These are phyloP conservation scores for Ochropleura leucogaster DNA, from an alignment of 2,888 invertebrate genomes.

Conservation along the genomic window DNA sequence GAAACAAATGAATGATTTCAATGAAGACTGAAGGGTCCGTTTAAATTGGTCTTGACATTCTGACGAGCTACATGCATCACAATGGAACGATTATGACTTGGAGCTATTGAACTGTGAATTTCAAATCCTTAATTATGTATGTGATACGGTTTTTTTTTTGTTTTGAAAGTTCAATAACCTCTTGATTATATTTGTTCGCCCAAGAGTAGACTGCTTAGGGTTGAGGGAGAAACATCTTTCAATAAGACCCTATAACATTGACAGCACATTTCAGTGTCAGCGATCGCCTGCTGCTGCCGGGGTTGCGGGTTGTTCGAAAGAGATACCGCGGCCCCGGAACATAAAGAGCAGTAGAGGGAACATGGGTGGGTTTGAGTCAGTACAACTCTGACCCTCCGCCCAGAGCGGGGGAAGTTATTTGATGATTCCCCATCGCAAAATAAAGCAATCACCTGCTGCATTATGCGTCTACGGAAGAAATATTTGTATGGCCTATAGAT, in stretches of 20 bases:
- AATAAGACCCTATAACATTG: background rate
- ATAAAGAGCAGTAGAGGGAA: too few relatives aligned
- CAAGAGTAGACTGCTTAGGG: background rate
- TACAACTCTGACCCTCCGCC: too few relatives aligned
- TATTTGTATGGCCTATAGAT: too few relatives aligned
- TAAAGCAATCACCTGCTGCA: too few relatives aligned
- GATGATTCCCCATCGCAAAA: too few relatives aligned
- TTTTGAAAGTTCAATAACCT: slow-evolving; percentile 19
- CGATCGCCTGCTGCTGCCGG: too few relatives aligned
- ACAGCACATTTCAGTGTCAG: too few relatives aligned
- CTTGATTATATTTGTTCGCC: background rate
- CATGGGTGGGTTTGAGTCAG: too few relatives aligned
- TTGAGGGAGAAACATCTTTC: background rate
- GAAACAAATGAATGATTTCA: slow-evolving; percentile 55
- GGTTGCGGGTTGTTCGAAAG: too few relatives aligned
- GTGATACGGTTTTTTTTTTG: background rate
- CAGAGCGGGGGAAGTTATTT: too few relatives aligned
- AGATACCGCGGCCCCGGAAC: too few relatives aligned
- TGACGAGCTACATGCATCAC: slow-evolving; percentile 36
- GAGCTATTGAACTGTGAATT: slow-evolving; percentile 54
- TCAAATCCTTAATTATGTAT: slow-evolving; percentile 48
- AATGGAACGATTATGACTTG: slow-evolving; percentile 65
- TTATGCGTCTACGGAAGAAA: too few relatives aligned
- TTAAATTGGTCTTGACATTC: slow-evolving; percentile 47
- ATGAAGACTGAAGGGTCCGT: slow-evolving; percentile 63